These are phyloP conservation scores for Vimba vimba DNA, from an alignment of 2,113 vertebrate species.

Conservation along the genomic window DNA sequence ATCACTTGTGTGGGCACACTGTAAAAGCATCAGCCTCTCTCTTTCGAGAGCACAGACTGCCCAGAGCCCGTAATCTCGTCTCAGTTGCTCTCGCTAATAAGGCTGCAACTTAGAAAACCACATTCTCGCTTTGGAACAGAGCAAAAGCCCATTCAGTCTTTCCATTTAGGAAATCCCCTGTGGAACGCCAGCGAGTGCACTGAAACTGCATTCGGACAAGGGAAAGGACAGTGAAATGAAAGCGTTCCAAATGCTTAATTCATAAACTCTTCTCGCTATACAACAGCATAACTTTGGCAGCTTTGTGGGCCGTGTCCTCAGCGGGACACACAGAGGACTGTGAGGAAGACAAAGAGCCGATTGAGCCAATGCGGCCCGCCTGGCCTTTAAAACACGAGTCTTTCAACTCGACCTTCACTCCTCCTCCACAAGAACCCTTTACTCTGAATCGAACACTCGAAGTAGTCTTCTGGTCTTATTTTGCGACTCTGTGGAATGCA, in stretches of 20 bases:
- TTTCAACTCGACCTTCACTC: conserved; percentile 69
- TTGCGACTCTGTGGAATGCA: neutral
- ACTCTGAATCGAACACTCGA: conserved; percentile 19
- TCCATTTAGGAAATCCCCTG: conserved; percentile 60
- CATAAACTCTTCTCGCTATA: conserved; percentile 68
- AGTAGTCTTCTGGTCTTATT: conserved; percentile 33
- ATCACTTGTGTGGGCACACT: conserved; percentile 64
- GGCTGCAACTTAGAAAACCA: conserved; percentile 10
- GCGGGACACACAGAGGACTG: conserved; percentile 66
- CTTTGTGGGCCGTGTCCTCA: conserved; percentile 71
- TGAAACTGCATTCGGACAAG: conserved; percentile 48
- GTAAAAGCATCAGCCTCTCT: conserved; percentile 43
- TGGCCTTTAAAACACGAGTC: conserved; percentile 48
- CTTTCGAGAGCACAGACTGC: neutral
- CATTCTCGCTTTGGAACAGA: neutral
- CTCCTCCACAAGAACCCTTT: conserved; percentile 51
- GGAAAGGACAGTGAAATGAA: conserved; percentile 22
- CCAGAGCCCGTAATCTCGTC: neutral
- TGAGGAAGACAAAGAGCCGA: conserved; percentile 75
- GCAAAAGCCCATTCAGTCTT: conserved; percentile 53
- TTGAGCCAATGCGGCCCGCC: conserved; percentile 66
- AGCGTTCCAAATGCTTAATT: conserved; percentile 72
- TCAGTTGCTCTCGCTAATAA: neutral
- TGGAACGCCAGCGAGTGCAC: conserved; percentile 49
- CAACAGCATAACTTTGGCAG: conserved; percentile 73